Evolutionary conservation across 64 coral and sea anemone genomes (phyloP), one percentile per base, ranked within the genome.

Genomic region (Actinia equina): DNA sequence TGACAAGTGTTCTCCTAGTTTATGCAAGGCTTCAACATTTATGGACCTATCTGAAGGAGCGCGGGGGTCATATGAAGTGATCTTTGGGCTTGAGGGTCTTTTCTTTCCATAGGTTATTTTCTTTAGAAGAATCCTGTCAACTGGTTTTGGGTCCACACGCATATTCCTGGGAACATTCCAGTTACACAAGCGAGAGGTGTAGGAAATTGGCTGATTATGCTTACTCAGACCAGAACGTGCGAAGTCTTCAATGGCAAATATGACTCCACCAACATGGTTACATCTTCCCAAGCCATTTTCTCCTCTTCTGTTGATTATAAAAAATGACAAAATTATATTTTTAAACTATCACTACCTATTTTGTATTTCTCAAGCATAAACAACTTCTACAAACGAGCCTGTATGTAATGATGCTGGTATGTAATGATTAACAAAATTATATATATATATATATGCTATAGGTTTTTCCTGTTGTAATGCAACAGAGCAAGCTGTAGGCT

Each of bases 191-290:
- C 91, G 78, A 59, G 81, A 85, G 45, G 91, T 88, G 57, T 86
- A 93, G n/a, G 86, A 93, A 16, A 88, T 53, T 52, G 91, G 86
- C 86, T 88, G 14, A 27, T 49, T 25, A 49, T 63, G 27, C 26
- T 93, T 80, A 46, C 79, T 88, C 12, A 93, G 80, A 17, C 86
- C 86, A 63, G 53, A 27, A 41, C 82, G 63, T 79, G 54, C 57
- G 44, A 93, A 93, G 42, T 88, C 91, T 79, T 93, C 91, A 63
- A 93, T 65, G 4, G 86, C 86, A 93, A 93, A 93, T 8, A 93
- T 56, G 4, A 93, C 52, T 3, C 91, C 91, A 45, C 91, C 91
- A 93, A 93, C 43, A 80, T 93, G 91, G 54, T 93, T 93, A 49
- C 91, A 93, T 41, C 77, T 78, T 0, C 91, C 86, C 71, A 81